These are phyloP conservation scores for Clistopyga incitator DNA, from an alignment of 2,888 invertebrate species.

Conservation along the genomic window DNA sequence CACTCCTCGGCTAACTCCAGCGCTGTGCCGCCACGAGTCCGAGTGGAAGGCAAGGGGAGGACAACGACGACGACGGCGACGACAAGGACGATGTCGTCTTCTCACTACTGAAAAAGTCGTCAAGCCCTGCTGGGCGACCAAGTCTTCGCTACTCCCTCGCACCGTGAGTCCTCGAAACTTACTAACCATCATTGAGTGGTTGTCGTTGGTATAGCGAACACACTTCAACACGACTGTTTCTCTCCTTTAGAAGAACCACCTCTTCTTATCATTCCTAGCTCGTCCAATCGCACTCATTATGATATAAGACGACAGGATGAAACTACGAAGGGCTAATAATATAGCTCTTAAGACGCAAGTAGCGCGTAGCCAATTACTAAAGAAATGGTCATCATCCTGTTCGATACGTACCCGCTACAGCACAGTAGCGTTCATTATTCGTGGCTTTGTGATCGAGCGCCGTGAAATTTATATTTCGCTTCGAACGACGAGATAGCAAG, in stretches of 20 bases:
- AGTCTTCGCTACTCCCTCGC: slow-evolving; percentile 5
- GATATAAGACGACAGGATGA: background rate
- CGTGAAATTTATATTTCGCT: background rate
- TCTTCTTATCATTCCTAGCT: slow-evolving; percentile 34
- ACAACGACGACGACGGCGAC: slow-evolving; percentile 18
- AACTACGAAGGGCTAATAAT: background rate
- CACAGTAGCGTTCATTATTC: background rate
- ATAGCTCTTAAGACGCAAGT: background rate
- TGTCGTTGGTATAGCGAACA: background rate
- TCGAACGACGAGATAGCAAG: background rate
- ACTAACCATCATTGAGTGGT: slow-evolving; percentile 48
- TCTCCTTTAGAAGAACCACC: slow-evolving; percentile 2
- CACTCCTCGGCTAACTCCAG: slow-evolving; percentile 57
- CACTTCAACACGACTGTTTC: slow-evolving; percentile 41
- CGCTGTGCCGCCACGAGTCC: background rate
- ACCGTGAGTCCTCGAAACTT: slow-evolving; percentile 57
- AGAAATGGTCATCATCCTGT: background rate
- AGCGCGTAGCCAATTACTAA: background rate
- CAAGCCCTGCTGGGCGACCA: slow-evolving; percentile 39
- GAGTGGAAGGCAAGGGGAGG: background rate
- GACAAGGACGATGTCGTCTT: slow-evolving; percentile 42
- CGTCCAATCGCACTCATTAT: slow-evolving; percentile 13
- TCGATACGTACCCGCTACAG: background rate
- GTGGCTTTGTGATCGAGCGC: background rate
- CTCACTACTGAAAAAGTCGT: slow-evolving; percentile 61